Conservation (phyloP, 2,797 vertebrate species). For the Melanotaenia trifasciata region DNA sequence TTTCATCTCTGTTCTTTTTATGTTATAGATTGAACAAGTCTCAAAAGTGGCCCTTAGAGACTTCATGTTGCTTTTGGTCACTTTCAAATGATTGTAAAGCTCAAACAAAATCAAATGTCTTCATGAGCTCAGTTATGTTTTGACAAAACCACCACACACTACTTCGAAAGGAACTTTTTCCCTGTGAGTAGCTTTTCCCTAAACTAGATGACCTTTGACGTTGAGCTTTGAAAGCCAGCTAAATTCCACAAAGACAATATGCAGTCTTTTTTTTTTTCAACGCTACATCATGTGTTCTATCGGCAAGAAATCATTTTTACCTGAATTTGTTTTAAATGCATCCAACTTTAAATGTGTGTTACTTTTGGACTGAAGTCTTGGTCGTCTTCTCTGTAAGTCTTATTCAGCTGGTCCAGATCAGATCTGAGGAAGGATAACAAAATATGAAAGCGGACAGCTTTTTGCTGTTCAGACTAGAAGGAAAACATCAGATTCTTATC, state of each 20-base stretch:
- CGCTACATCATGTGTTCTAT: too few relatives aligned
- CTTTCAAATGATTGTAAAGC: not conserved
- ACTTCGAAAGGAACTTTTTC: not conserved
- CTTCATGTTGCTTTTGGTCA: not conserved
- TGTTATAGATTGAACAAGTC: too few relatives aligned
- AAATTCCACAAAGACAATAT: too few relatives aligned
- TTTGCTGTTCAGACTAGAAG: not conserved
- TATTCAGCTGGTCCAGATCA: not conserved
- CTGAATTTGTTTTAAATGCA: too few relatives aligned
- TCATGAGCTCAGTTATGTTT: too few relatives aligned
- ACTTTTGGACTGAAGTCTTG: not conserved
- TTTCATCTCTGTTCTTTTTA: too few relatives aligned
- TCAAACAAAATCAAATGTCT: not conserved
- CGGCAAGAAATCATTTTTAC: too few relatives aligned
- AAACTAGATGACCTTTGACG: too few relatives aligned
- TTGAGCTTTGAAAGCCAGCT: too few relatives aligned
- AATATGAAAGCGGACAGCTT: not conserved
- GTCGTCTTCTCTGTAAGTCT: not conserved
- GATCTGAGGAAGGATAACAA: not conserved
- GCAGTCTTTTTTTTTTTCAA: too few relatives aligned
- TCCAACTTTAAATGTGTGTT: too few relatives aligned
- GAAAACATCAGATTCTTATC: not conserved
- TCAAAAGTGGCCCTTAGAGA: not conserved
- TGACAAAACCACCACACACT: not conserved
- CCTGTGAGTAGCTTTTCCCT: too few relatives aligned